Evolutionary conservation across 1,140 invertebrate species (phyloP).

Genomic region (Drosophila tsacasi): DNA sequence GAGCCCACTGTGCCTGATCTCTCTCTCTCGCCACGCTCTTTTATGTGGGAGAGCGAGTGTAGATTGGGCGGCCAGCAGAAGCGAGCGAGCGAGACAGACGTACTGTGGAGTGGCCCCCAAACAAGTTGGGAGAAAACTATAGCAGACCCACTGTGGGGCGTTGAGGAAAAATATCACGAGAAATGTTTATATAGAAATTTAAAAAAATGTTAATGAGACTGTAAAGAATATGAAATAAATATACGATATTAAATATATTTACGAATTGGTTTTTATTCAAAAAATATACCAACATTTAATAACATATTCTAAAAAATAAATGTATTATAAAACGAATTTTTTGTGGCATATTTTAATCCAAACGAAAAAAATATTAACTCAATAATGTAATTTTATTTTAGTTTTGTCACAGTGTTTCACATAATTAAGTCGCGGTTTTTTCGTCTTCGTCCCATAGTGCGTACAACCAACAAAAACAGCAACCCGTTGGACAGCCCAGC

Average conservation of each 20-base stretch:
- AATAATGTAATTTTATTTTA: too few species aligned
- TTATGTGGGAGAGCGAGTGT: conserved; percentile 63
- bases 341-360: too few species aligned
- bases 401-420: too few species aligned
- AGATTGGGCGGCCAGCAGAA: conserved; percentile 37
- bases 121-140: conserved; percentile 33
- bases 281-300: too few species aligned
- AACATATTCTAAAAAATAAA: too few species aligned
- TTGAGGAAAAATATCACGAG: background rate
- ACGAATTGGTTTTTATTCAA: too few species aligned
- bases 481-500: conserved; percentile 24
- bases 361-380: too few species aligned
- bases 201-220: too few species aligned
- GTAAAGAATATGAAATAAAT: too few species aligned
- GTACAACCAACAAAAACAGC: conserved; percentile 31
- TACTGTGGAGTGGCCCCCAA: conserved; percentile 23
- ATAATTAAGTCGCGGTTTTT: background rate
- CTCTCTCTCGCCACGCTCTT: conserved; percentile 7
- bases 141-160: background rate
- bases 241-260: too few species aligned
- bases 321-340: too few species aligned
- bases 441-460: background rate
- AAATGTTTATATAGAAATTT: too few species aligned
- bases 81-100: conserved; percentile 18
- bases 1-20: conserved; percentile 45